These are phyloP conservation scores for Crotophaga sulcirostris DNA, from an alignment of 2,113 vertebrate species.

Conservation along the genomic window DNA sequence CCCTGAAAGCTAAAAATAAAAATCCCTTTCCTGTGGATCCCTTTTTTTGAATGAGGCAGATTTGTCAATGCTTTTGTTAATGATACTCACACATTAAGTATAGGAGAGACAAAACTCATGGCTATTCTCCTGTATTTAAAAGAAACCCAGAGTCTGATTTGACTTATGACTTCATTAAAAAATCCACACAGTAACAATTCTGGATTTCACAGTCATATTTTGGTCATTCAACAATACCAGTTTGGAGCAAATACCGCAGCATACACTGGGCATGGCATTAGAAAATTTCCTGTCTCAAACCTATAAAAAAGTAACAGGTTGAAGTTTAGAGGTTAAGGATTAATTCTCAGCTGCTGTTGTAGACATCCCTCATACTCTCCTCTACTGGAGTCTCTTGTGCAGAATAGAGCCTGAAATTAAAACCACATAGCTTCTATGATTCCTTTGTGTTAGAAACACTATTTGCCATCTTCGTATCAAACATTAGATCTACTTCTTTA, in stretches of 20 bases:
- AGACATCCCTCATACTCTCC: background rate
- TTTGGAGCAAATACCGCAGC: background rate
- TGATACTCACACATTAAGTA: background rate
- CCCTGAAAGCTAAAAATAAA: background rate
- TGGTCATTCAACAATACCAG: background rate
- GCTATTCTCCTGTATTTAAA: background rate
- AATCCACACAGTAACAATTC: background rate
- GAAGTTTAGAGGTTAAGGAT: background rate
- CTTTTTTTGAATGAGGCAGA: background rate
- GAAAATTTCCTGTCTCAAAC: background rate
- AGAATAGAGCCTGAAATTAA: background rate
- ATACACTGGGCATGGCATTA: background rate
- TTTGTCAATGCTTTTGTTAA: background rate
- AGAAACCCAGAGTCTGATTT: background rate
- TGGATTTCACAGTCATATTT: background rate
- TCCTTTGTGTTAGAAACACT: background rate
- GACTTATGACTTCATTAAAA: background rate
- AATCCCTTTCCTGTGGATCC: background rate
- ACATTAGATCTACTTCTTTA: background rate
- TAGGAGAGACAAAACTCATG: background rate
- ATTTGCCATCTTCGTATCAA: background rate
- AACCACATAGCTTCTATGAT: background rate
- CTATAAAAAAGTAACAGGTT: background rate
- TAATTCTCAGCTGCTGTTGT: background rate
- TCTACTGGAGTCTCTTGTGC: accelerated